These are phyloP conservation scores for Apogon hyalosoma DNA, from an alignment of 2,797 vertebrate species.

Conservation along the genomic window DNA sequence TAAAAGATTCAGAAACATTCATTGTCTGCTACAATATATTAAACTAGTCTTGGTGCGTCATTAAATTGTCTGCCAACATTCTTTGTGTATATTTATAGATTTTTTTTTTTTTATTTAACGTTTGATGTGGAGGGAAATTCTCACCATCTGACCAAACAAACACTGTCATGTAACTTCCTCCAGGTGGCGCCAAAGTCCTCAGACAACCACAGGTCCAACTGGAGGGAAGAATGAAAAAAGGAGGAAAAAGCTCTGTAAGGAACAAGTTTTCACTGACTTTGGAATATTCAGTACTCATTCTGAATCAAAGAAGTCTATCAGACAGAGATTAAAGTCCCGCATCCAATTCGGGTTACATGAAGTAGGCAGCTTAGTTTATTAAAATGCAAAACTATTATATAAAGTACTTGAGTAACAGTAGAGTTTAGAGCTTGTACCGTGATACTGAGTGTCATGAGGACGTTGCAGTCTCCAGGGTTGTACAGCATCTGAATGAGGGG, in stretches of 20 bases:
- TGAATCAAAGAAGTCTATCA: background rate
- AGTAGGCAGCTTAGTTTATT: background rate
- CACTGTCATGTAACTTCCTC: conserved; percentile 89
- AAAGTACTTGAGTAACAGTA: background rate
- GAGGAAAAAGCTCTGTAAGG: conserved; percentile 29
- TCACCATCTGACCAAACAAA: conserved; percentile 95
- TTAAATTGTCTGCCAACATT: background rate
- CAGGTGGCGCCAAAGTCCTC: conserved; percentile 91
- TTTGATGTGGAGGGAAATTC: conserved; percentile 48
- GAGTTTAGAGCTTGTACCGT: conserved; percentile 76
- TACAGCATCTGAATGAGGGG: conserved; percentile 91
- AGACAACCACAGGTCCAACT: conserved; percentile 90
- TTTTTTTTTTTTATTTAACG: background rate
- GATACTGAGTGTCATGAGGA: conserved; percentile 87
- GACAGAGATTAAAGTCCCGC: background rate
- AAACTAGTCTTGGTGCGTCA: background rate
- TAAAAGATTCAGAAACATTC: background rate
- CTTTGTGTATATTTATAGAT: background rate
- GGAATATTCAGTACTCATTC: background rate
- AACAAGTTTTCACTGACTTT: background rate
- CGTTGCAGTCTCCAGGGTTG: conserved; percentile 83
- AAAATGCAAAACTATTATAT: conserved; percentile 14
- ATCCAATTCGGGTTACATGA: conserved; percentile 1
- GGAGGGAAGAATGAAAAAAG: background rate
- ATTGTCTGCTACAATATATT: background rate